Evolutionary conservation across 2,888 invertebrate species (phyloP).

Genomic region (Macrosiphum euphorbiae): DNA sequence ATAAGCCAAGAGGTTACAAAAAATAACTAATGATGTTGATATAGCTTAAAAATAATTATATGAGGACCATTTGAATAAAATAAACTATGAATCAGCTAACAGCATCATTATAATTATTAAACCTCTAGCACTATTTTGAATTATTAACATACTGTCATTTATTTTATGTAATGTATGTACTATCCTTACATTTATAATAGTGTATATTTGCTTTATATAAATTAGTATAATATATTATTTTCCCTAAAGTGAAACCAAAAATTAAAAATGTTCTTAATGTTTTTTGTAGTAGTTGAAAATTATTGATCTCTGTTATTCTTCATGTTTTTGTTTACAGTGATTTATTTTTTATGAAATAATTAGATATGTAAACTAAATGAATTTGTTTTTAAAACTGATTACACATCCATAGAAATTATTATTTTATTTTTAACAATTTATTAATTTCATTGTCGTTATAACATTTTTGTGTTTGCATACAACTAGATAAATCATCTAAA

Average conservation of each 20-base stretch:
- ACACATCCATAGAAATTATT: constrained; percentile 1
- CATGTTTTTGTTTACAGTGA: constrained; percentile 13
- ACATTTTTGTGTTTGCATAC: constrained; percentile 7
- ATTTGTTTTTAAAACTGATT: constrained; percentile 2
- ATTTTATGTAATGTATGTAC: constrained; percentile 2
- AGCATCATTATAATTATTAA: constrained; percentile 17
- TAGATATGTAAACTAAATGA: neutral
- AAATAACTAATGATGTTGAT: neutral
- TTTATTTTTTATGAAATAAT: constrained; percentile 43
- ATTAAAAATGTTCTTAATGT: neutral
- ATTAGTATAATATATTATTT: constrained; percentile 42
- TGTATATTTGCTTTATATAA: constrained; percentile 24
- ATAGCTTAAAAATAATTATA: constrained; percentile 11
- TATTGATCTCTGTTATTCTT: constrained; percentile 54
- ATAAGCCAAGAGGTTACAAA: neutral
- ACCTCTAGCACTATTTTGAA: neutral
- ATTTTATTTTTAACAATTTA: neutral
- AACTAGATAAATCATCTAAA: neutral
- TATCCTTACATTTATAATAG: constrained; percentile 6
- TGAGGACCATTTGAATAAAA: neutral
- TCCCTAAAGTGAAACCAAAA: neutral
- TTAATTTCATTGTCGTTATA: constrained; percentile 16
- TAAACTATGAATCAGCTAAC: neutral
- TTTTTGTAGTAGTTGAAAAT: constrained; percentile 30
- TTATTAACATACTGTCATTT: neutral